These are phyloP conservation scores for Brachypterus glaber DNA, from an alignment of 2,888 invertebrate species.

Conservation along the genomic window DNA sequence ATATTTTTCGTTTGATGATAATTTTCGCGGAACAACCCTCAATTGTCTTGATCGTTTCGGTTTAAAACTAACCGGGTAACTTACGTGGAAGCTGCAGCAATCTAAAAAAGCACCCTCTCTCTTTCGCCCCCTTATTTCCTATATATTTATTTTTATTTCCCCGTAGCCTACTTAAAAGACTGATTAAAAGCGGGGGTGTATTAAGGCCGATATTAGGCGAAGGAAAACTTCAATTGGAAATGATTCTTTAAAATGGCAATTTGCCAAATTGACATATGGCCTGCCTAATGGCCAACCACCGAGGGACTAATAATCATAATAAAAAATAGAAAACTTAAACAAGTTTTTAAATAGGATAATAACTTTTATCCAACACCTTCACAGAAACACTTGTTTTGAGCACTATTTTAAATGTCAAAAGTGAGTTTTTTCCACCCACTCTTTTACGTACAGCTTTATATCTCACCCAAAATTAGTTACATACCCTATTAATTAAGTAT, in stretches of 20 bases:
- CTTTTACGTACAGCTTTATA: too few species aligned
- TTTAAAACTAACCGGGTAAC: slow-evolving; percentile 31
- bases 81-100: neutral
- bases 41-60: slow-evolving; percentile 41
- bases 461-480: too few species aligned
- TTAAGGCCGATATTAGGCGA: slow-evolving; percentile 37
- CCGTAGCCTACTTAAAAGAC: slow-evolving; percentile 42
- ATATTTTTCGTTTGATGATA: slow-evolving; percentile 4
- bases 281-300: too few species aligned
- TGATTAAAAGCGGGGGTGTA: slow-evolving; percentile 41
- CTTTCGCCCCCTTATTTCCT: slow-evolving; percentile 31
- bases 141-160: slow-evolving; percentile 44
- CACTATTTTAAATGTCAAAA: too few species aligned
- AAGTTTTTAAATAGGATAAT: too few species aligned
- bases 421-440: too few species aligned
- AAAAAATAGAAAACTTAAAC: too few species aligned
- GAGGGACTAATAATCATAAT: too few species aligned
- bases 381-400: too few species aligned
- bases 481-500: too few species aligned
- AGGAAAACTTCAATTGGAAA: slow-evolving; percentile 14
- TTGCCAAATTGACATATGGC: too few species aligned
- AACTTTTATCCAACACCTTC: too few species aligned
- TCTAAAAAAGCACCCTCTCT: slow-evolving; percentile 10
- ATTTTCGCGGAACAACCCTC: slow-evolving; percentile 36
- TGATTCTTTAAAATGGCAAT: slow-evolving; percentile 22